These are phyloP conservation scores for Vireo griseus DNA, from an alignment of 2,797 vertebrate genomes.

Conservation along the genomic window DNA sequence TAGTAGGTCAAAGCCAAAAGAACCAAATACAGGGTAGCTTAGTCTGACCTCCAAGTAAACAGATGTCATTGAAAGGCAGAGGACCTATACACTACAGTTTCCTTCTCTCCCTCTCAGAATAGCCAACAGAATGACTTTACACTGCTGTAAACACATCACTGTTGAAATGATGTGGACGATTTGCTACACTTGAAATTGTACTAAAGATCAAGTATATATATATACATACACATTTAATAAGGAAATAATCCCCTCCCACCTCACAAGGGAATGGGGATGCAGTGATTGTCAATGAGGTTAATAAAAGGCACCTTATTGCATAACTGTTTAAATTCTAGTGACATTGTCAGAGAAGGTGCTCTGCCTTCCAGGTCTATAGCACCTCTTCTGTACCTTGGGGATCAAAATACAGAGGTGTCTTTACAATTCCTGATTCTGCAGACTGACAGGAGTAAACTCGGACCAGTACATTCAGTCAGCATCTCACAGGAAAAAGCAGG, in stretches of 20 bases:
- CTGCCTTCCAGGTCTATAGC: background rate
- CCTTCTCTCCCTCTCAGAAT: background rate
- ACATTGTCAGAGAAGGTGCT: background rate
- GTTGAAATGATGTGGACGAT: background rate
- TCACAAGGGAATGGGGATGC: background rate
- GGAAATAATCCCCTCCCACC: background rate
- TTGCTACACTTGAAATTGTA: background rate
- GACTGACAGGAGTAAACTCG: background rate
- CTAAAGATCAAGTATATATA: background rate
- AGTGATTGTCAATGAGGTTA: background rate
- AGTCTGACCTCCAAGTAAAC: background rate
- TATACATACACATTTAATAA: background rate
- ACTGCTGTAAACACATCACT: background rate
- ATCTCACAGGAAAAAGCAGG: background rate
- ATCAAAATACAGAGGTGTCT: background rate
- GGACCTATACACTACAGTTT: fast-evolving
- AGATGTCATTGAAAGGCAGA: background rate
- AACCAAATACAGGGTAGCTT: background rate
- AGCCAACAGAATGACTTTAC: background rate
- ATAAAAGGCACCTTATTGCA: background rate
- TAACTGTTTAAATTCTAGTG: background rate
- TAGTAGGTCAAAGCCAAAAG: background rate
- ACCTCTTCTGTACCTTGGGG: background rate
- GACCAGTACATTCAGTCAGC: background rate
- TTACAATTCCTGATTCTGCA: background rate